Base-by-base conservation (phyloP, 2,113 vertebrate genomes). In the Odocoileus hemionus region DNA sequence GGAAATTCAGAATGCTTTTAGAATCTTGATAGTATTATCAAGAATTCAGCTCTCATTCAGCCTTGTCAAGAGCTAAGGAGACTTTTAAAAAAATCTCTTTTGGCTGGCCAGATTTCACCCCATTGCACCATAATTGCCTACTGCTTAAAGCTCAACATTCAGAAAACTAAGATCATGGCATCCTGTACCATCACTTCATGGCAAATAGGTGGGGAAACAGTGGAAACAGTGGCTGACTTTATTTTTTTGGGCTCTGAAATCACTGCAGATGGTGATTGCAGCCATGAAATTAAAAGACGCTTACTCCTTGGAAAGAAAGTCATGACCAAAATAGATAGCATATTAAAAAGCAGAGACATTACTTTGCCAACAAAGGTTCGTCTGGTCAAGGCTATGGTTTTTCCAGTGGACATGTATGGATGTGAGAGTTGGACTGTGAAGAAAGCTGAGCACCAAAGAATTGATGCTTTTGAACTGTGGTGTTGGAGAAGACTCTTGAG, bases 1-100 rank as follows among this genome's bases (percentile, higher is more conserved):
- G 60, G 39, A 86, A 61, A 50, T 30, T 89, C 54, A 94, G 14
- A 76, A 57, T 87, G 52, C 76, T 57, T 87, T 89, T 36, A 45
- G n/a, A 89, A 47, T 47, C 9, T 86, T 79, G 26, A 61, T 28
- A 23, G 28, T 28, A 10, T 86, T 43, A 78, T 79, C 30, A 87
- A 84, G 17, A 54, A 96, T 61, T 87, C 45, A 47, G 11, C 79
- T 70, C 25, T 50, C 54, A 64, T 78, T 45, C 21, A 30, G 45
- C 25, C n/a, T 96, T 76, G 36, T 19, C 12, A 57, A 87, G 88
- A 83, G 21, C 39, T 78, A 30, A 76, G 47, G 88, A 36, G 39
- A 52, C 30, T 78, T 47, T 30, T 17, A 10, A 28, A 89, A 74
- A 74, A 4, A 7, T 52, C 5, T n/a, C 36, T 58, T 33, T 36